Evolutionary conservation across 2,888 invertebrate genomes (phyloP), one percentile per base, ranked within the genome.

Genomic region (Andrena marginata): DNA sequence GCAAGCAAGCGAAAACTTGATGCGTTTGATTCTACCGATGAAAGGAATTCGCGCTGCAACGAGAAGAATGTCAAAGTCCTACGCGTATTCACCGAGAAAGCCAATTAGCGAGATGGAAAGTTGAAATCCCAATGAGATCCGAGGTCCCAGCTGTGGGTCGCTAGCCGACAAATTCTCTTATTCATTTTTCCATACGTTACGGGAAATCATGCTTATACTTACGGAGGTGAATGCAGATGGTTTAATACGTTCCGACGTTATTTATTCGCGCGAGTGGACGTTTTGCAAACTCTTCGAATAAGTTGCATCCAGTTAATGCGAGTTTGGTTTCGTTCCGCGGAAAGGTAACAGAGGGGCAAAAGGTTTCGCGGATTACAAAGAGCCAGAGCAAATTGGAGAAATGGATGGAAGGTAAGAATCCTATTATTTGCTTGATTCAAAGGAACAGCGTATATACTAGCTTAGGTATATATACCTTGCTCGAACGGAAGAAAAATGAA

Each of bases 31-130:
- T 51, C 29, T 8, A 7, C 2, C 35, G 16, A 59, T 59, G 65
- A 49, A 60, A 67, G 33, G 56, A 73, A 59, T 6, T 59, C 31
- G 48, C 35, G 35, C 16, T 5, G 42, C 13, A 42, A 13, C 29
- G 48, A n/a, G 56, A 51, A n/a, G 31, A 64, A 51, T 29, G 48
- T 13, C 29, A 16, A 51, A 63, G 23, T 62, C 49, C 69, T 62
- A 5, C 63, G 42, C 20, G 56, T 49, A 71, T 64, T 59, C 64
- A 48, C 2, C 20, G 64, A 35, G 65, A 23, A 29, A 64, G 56
- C 56, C 64, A 77, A 77, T 77, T 72, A 77, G 35, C 59, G 13
- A 16, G 29, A 65, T 72, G 72, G 56, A 60, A 72, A 33, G 72
- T 49, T 49, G 33, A 56, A 74, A 60, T 59, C 59, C 29, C 33